phyloP scores from a whole-genome alignment of 1,140 invertebrate species.

The Eciton burchellii region DNA sequence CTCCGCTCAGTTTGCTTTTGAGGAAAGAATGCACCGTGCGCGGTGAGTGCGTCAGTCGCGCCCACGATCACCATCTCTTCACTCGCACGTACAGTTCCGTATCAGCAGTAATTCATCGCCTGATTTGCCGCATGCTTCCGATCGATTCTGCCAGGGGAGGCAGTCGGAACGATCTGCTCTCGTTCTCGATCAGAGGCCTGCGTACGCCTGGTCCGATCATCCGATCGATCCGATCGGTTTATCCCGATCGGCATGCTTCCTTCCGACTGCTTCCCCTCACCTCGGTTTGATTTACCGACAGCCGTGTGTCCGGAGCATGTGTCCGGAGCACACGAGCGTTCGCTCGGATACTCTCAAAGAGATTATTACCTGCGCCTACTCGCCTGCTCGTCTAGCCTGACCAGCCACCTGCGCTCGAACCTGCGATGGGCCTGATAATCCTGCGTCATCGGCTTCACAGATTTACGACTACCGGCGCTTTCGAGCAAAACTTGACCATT shows the following conservation, averaged over 20 bases:
- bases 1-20: slow-evolving; percentile 94
- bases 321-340: background rate
- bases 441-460: no score
- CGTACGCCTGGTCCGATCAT: no score
- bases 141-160: slow-evolving; percentile 20
- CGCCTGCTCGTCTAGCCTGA: slow-evolving; percentile 11
- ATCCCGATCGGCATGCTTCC: no score
- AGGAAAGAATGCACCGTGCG: slow-evolving; percentile 97
- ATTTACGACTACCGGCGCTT: no score
- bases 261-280: slow-evolving; percentile 40
- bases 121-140: slow-evolving; percentile 71
- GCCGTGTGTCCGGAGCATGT: slow-evolving; percentile 4
- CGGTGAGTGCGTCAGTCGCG: slow-evolving; percentile 89
- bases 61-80: slow-evolving; percentile 82
- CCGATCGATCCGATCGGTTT: no score
- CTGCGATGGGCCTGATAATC: no score
- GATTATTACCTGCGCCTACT: slow-evolving; percentile 5
- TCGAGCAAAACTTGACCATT: no score
- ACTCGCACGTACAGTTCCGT: slow-evolving; percentile 84
- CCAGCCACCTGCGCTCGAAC: no score
- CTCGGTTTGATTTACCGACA: slow-evolving; percentile 52
- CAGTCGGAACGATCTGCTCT: slow-evolving; percentile 56
- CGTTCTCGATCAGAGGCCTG: no score
- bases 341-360: slow-evolving; percentile 36
- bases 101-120: slow-evolving; percentile 82